A percentile compares a stretch with the other conserved stretches of the same genome.
Evolutionary conservation across 2,797 vertebrate species (phyloP).

Genomic region (Oreochromis grahami): DNA sequence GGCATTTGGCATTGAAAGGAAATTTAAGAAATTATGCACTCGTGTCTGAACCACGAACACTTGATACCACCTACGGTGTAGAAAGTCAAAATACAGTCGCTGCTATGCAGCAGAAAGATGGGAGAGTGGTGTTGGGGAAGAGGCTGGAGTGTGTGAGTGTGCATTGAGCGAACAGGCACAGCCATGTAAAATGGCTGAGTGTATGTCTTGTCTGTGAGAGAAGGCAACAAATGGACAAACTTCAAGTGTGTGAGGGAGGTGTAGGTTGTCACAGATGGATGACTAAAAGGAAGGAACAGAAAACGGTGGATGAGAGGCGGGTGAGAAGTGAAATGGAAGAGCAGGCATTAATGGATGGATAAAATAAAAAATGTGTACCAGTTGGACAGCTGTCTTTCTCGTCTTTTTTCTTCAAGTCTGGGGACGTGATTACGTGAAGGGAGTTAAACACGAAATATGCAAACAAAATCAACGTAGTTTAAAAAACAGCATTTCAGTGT

Average conservation of each 20-base stretch:
- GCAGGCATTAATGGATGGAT: constrained; percentile 42
- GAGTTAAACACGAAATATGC: background rate
- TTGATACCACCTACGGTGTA: constrained; percentile 25
- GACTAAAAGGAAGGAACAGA: constrained; percentile 50
- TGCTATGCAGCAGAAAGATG: constrained; percentile 1
- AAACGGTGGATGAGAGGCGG: constrained; percentile 28
- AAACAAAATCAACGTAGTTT: background rate
- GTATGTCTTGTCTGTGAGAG: constrained; percentile 21
- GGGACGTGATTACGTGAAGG: constrained; percentile 1
- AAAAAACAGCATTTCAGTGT: background rate
- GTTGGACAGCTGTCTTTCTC: constrained; percentile 35
- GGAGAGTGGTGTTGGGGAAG: constrained; percentile 14
- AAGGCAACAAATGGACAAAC: constrained; percentile 35
- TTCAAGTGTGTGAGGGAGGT: constrained; percentile 49
- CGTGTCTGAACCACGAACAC: constrained; percentile 13
- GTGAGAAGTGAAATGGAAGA: constrained; percentile 50
- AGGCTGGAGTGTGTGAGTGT: constrained; percentile 14
- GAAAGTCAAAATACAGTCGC: constrained; percentile 18
- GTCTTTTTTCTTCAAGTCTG: background rate
- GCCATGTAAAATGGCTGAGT: constrained; percentile 19
- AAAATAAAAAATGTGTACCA: background rate
- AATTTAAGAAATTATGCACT: constrained; percentile 21
- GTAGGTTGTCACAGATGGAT: constrained; percentile 64
- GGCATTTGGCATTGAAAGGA: background rate
- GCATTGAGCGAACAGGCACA: constrained; percentile 11